phyloP scores from a whole-genome alignment of 2,113 vertebrate genomes.

The Delphinapterus leucas region DNA sequence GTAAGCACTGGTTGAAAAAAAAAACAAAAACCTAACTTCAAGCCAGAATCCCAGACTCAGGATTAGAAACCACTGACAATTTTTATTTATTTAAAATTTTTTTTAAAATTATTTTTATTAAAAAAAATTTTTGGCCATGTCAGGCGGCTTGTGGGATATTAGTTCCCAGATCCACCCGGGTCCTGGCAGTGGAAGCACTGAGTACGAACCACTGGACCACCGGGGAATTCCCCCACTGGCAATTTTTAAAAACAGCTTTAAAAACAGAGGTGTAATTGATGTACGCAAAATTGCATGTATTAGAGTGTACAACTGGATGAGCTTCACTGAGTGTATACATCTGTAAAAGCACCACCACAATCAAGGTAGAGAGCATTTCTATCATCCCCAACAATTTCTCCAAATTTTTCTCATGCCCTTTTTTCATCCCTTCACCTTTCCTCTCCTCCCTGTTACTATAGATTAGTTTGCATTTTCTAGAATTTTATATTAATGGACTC shows the following conservation, averaged over 20 bases:
- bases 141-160: not conserved
- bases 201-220: not conserved
- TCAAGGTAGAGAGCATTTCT: not conserved
- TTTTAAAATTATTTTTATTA: not conserved
- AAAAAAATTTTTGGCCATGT: not conserved
- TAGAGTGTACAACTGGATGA: not conserved
- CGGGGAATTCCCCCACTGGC: not conserved
- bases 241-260: not conserved
- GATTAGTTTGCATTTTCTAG: not conserved
- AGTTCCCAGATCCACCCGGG: not conserved
- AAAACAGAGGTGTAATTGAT: not conserved
- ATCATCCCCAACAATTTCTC: not conserved
- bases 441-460: not conserved
- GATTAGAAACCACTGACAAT: not conserved
- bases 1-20: not conserved
- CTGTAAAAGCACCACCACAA: not conserved
- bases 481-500: not conserved
- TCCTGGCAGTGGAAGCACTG: not conserved
- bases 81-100: not conserved
- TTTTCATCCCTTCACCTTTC: not conserved
- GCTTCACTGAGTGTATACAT: not conserved
- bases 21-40: not conserved
- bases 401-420: not conserved
- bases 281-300: not conserved
- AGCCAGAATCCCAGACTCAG: not conserved